These are phyloP conservation scores for Cheumatopsyche charites DNA, from an alignment of 1,140 invertebrate genomes.

Conservation along the genomic window DNA sequence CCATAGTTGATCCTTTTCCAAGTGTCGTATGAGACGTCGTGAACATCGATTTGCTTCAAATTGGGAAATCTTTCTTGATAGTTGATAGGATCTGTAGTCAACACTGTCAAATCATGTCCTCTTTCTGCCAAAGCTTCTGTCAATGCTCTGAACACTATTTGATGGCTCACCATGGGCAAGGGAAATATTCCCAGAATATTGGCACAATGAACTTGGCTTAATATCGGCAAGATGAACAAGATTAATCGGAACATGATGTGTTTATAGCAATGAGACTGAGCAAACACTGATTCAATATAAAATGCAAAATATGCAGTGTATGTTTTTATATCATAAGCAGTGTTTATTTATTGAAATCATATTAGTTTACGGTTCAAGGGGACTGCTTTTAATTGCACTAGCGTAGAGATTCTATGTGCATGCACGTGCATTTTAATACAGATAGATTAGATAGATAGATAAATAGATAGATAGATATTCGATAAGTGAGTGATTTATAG, in stretches of 20 bases:
- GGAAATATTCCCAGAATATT: conserved; percentile 62
- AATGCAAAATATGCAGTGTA: no score
- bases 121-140: conserved; percentile 55
- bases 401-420: no score
- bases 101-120: conserved; percentile 59
- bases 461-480: no score
- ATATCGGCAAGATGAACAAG: background rate
- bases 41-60: conserved; percentile 54
- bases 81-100: conserved; percentile 55
- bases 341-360: no score
- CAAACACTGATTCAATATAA: background rate
- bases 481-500: no score
- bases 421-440: no score
- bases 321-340: no score
- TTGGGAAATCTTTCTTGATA: conserved; percentile 50
- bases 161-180: conserved; percentile 63
- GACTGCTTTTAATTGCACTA: no score
- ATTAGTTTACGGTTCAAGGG: no score
- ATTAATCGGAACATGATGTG: background rate
- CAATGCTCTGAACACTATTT: conserved; percentile 59
- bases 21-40: conserved; percentile 50
- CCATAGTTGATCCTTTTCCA: conserved; percentile 44
- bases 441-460: no score
- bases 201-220: background rate
- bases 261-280: background rate